Base-by-base conservation (phyloP, 2,888 invertebrate genomes). In the Tyria jacobaeae region DNA sequence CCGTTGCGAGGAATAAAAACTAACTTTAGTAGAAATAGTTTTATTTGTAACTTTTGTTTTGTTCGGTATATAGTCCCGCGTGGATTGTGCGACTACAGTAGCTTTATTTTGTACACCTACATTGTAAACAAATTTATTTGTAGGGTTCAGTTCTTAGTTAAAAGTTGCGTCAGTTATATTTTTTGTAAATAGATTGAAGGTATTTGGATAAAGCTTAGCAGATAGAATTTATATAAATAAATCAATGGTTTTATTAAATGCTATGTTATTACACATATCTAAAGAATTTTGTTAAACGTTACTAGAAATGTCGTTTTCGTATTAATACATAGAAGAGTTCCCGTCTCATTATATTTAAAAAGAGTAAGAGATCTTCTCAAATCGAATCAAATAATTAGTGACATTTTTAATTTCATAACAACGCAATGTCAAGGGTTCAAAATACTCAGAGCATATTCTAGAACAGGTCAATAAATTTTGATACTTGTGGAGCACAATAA, bases 1-100 rank as follows among this genome's bases (percentile, higher is more conserved):
- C 77, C 80, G 76, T 73, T 74, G 78, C 71, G 67, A 75, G 80
- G 81, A 84, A 88, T 88, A 86, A 86, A 85, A 87, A 85, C 76
- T 82, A 79, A 83, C 76, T 83, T 79, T 59, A 25, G 60, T 62
- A 47, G 56, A 62, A 74, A 76, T 70, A 69, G 82, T 84, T 82
- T 80, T 80, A 83, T 83, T 82, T 81, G 70, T 70, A 79, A 81
- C 73, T 80, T 78, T 80, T 79, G 80, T 80, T 81, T 80, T 77
- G 71, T 83, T 78, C 70, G 55, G 64, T 68, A 66, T 64, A 62
- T 68, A 67, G 76, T 68, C 68, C 58, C 64, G 66, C 66, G 65
- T 21, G 57, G 57, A 69, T 71, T 70, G 72, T 76, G 71, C 68
- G 66, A 68, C 61, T 64, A 52, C 48, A 37, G 44, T 37, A 52